Base-by-base conservation (phyloP, 2,888 invertebrate genomes). In the Dione vanillae region DNA sequence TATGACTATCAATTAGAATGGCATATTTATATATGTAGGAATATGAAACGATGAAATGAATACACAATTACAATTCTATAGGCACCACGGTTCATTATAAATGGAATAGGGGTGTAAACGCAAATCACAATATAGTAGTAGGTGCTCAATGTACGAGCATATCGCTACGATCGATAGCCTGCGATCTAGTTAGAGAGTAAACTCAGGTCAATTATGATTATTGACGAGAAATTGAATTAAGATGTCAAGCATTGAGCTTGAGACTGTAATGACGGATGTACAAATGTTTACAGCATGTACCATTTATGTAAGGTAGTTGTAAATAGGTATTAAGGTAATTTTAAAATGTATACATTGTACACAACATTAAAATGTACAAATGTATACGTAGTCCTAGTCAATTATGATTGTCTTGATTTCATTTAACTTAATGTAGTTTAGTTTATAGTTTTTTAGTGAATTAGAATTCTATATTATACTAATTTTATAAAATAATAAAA, bases 141-240 rank as follows among this genome's bases (percentile, higher is more conserved):
- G 51, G 14, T 54, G n/a, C 37, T 56, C 27, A 40, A 47, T 64
- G 27, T 64, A 64, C 20, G 49, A 37, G 11, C 45, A 68, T 49
- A 51, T 67, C 70, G 64, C 40, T 47, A 37, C 69, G 72, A 74
- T 74, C 73, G 69, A 74, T 74, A 69, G 59, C 43, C 59, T 59
- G 43, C 69, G 69, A 74, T 71, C 71, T 72, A 69, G 74, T 71
- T 74, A 74, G 67, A 64, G 52, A 61, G 74, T 67, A 67, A 73
- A 45, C 69, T 71, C 69, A 56, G 64, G 67, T 71, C 67, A 72
- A 72, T 74, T 72, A 74, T 67, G 68, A 72, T 59, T 69, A 69
- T 72, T 69, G 65, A 66, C 43, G 69, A 65, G 67, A 45, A 70
- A 72, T 72, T 74, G 65, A 72, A 69, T 74, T 65, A 67, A 72